Evolutionary conservation across 2,113 vertebrate species (phyloP).

Genomic region (Delphinapterus leucas): DNA sequence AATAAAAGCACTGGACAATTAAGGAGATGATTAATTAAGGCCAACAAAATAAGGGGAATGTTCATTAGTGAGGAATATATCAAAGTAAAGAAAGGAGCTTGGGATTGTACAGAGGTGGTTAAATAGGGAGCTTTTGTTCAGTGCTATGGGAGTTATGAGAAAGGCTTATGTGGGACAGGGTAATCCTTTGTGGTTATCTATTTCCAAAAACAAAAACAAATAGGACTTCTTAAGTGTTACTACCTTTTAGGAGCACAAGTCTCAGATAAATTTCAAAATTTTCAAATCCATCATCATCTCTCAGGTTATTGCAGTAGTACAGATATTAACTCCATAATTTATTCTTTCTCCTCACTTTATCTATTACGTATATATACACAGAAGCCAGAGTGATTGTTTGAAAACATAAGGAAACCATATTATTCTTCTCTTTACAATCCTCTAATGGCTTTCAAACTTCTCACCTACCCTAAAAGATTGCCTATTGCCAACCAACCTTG

Average conservation of each 20-base stretch:
- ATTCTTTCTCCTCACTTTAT: not conserved
- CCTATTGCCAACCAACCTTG: not conserved
- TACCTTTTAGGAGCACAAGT: not conserved
- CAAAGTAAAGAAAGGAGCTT: not conserved
- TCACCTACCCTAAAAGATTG: not conserved
- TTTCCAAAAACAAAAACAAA: not conserved
- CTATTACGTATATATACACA: not conserved
- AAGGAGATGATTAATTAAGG: not conserved
- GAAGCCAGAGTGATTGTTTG: not conserved
- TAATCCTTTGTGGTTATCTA: not conserved
- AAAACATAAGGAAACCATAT: not conserved
- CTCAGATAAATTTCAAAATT: not conserved
- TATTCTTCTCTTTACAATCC: not conserved
- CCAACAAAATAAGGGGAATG: not conserved
- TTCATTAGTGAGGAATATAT: not conserved
- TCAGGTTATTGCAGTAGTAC: not conserved
- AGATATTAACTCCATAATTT: not conserved
- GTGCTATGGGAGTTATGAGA: not conserved
- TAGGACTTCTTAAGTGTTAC: not conserved
- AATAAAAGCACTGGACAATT: not conserved
- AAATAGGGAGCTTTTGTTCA: not conserved
- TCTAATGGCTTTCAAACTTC: not conserved
- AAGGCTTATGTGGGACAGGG: not conserved
- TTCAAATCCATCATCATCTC: not conserved
- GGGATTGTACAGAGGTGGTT: not conserved